Conservation (phyloP, 2,888 invertebrate genomes). For the Horisme vitalbata region DNA sequence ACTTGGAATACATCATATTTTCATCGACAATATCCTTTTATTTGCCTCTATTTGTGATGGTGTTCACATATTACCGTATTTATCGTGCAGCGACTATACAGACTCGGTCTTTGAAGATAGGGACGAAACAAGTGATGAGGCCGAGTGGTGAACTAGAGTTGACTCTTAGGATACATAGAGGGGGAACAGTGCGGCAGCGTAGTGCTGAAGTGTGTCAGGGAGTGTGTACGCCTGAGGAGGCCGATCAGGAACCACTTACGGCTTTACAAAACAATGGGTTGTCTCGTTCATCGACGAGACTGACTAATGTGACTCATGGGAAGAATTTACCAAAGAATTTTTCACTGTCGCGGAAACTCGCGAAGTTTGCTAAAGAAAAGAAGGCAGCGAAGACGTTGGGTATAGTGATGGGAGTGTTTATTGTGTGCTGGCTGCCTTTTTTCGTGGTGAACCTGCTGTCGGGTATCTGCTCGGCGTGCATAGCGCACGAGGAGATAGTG, state of each 20-base stretch:
- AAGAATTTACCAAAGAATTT: slow-evolving; percentile 93
- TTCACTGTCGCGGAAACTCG: slow-evolving; percentile 94
- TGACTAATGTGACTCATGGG: slow-evolving; percentile 82
- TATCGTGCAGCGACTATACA: slow-evolving; percentile 97
- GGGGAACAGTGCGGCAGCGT: slow-evolving; percentile 88
- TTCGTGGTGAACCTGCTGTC: slow-evolving; percentile 96
- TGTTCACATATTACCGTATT: slow-evolving; percentile 98
- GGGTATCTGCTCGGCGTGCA: slow-evolving; percentile 94
- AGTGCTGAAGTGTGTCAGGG: slow-evolving; percentile 73
- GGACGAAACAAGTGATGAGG: slow-evolving; percentile 94
- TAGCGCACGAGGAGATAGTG: slow-evolving; percentile 93
- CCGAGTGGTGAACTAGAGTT: slow-evolving; percentile 93
- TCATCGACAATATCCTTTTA: slow-evolving; percentile 99
- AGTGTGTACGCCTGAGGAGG: slow-evolving; percentile 86
- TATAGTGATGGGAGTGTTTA: slow-evolving; percentile 98
- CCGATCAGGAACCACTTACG: slow-evolving; percentile 87
- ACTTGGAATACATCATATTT: slow-evolving; percentile 97
- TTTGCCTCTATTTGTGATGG: slow-evolving; percentile 97
- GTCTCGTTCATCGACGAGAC: slow-evolving; percentile 86
- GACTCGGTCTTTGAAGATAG: slow-evolving; percentile 94
- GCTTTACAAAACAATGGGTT: slow-evolving; percentile 91
- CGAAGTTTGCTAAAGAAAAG: slow-evolving; percentile 98
- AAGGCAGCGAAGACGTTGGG: slow-evolving; percentile 98
- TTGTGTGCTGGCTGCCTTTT: slow-evolving; percentile 98
- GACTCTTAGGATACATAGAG: slow-evolving; percentile 96